Percentiles rank a stretch among this genome's conserved stretches.
Evolutionary conservation across 2,113 vertebrate species (phyloP).

Genomic region (Notiomystis cincta): DNA sequence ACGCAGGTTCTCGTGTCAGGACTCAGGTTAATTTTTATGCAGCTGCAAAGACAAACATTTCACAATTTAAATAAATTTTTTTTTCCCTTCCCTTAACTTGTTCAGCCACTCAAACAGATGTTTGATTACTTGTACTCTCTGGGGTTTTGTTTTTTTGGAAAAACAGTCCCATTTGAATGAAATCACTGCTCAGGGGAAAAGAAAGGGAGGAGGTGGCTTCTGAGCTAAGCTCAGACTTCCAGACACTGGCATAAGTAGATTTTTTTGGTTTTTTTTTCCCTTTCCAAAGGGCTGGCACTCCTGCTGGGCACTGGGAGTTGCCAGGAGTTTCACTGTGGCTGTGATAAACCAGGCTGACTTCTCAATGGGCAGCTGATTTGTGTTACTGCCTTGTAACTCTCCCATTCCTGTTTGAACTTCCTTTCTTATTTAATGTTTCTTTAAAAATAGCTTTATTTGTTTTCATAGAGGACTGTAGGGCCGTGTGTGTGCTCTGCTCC

Average conservation of each 20-base stretch:
- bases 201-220: not conserved
- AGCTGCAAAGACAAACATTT: not conserved
- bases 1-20: not conserved
- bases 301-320: not conserved
- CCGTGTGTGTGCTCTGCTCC: not conserved
- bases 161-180: not conserved
- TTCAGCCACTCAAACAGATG: not conserved
- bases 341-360: not conserved
- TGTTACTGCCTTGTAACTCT: not conserved
- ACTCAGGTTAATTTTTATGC: not conserved
- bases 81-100: not conserved
- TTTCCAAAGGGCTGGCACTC: not conserved
- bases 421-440: not conserved
- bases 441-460: not conserved
- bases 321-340: not conserved
- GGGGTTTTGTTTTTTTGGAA: not conserved
- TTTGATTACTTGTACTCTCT: not conserved
- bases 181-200: not conserved
- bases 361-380: not conserved
- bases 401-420: not conserved
- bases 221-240: not conserved
- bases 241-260: not conserved
- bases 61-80: not conserved
- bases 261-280: not conserved
- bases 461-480: accelerated